Evolutionary conservation across 2,888 invertebrate genomes (phyloP).

Genomic region (Orchestes rusci): DNA sequence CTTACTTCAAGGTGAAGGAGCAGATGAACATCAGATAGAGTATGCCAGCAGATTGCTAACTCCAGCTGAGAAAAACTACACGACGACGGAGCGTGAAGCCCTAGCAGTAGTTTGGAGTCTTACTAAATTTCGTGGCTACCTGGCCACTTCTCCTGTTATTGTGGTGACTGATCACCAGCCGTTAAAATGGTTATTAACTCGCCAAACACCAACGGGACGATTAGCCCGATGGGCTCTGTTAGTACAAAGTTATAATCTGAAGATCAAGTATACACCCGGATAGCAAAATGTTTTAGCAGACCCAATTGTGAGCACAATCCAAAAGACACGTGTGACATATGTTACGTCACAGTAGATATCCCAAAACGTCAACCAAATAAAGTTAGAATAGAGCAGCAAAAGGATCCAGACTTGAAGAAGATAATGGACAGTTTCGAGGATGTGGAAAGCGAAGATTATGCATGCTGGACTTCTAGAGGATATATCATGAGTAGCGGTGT

Average conservation of each 20-base stretch:
- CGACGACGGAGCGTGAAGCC: slow-evolving; percentile 25
- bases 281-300: slow-evolving; percentile 19
- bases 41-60: slow-evolving; percentile 30
- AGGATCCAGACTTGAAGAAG: slow-evolving; percentile 27
- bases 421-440: slow-evolving; percentile 27
- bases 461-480: slow-evolving; percentile 24
- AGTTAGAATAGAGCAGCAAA: slow-evolving; percentile 22
- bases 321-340: neutral
- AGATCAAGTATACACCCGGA: slow-evolving; percentile 20
- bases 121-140: slow-evolving; percentile 37
- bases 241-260: slow-evolving; percentile 37
- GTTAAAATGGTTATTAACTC: slow-evolving; percentile 41
- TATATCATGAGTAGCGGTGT: slow-evolving; percentile 28
- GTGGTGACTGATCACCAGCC: slow-evolving; percentile 44
- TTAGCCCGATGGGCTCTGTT: slow-evolving; percentile 25
- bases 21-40: slow-evolving; percentile 27
- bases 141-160: slow-evolving; percentile 36
- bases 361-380: slow-evolving; percentile 8
- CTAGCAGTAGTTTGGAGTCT: slow-evolving; percentile 27
- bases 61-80: slow-evolving; percentile 27
- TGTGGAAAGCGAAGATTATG: neutral
- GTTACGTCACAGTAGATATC: neutral
- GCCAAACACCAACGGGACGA: slow-evolving; percentile 36
- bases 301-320: neutral
- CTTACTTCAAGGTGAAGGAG: slow-evolving; percentile 26